Evolutionary conservation across 2,888 invertebrate species (phyloP).

Genomic region (Sipunculus nudus): DNA sequence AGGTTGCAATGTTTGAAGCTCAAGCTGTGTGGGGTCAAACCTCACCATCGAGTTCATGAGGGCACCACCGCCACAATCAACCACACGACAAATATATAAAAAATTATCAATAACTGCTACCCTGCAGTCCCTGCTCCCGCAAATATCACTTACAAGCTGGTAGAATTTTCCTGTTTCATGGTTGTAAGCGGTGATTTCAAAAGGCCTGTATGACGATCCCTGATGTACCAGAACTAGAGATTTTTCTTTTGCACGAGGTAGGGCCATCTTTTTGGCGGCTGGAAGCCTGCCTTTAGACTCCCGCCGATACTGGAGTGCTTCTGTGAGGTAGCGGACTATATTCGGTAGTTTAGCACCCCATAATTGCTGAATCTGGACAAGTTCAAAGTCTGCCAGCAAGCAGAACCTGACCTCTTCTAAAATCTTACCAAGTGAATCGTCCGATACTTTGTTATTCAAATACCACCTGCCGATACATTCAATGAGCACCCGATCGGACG

Average conservation of each 20-base stretch:
- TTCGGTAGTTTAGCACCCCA: no score
- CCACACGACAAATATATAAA: conserved; percentile 61
- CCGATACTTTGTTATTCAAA: conserved; percentile 44
- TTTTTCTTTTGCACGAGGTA: conserved; percentile 13
- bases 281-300: conserved; percentile 57
- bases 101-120: conserved; percentile 61
- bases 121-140: conserved; percentile 61
- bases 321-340: no score
- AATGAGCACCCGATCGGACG: conserved; percentile 56
- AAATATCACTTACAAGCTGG: conserved; percentile 58
- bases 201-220: conserved; percentile 60
- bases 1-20: conserved; percentile 58
- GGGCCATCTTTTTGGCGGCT: no score
- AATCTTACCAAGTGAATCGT: conserved; percentile 43
- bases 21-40: conserved; percentile 62
- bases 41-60: conserved; percentile 61
- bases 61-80: conserved; percentile 65
- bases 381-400: conserved; percentile 58
- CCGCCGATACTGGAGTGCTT: conserved; percentile 53
- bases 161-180: conserved; percentile 50
- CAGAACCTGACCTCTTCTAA: conserved; percentile 57
- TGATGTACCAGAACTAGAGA: conserved; percentile 54
- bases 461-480: conserved; percentile 58
- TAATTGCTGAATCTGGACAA: conserved; percentile 39
- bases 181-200: conserved; percentile 62